phyloP scores from a whole-genome alignment of 92 coral and sea anemone species.

The Siderastrea siderea region DNA sequence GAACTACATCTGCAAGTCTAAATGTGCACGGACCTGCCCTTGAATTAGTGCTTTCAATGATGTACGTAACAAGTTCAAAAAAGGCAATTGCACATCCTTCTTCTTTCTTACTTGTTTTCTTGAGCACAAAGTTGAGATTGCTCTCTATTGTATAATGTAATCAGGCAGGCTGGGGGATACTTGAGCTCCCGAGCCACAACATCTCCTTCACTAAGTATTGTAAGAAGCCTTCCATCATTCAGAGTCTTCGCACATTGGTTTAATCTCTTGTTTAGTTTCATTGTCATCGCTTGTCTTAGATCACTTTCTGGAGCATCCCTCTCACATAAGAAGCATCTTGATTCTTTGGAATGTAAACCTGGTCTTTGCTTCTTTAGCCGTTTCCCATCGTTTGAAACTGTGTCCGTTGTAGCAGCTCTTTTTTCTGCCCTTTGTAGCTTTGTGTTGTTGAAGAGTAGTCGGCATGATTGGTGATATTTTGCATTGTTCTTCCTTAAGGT shows the following conservation, averaged over 20 bases:
- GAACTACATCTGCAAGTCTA: conserved; percentile 49
- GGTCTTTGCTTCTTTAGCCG: no score
- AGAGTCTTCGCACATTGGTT: conserved; percentile 52
- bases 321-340: conserved; percentile 30
- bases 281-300: no score
- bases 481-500: conserved; percentile 64
- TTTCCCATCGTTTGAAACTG: conserved; percentile 3
- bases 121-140: conserved; percentile 37
- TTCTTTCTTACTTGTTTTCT: conserved; percentile 25
- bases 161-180: conserved; percentile 56
- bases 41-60: conserved; percentile 35
- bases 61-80: conserved; percentile 54
- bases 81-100: conserved; percentile 48
- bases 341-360: conserved; percentile 14
- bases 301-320: no score
- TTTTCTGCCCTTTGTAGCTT: conserved; percentile 66
- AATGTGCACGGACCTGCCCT: conserved; percentile 38
- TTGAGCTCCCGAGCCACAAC: conserved; percentile 45
- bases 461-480: conserved; percentile 59
- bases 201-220: conserved; percentile 62
- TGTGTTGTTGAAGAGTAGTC: conserved; percentile 46
- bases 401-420: conserved; percentile 26
- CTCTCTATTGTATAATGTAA: no score
- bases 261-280: no score
- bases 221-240: conserved; percentile 58